These are phyloP conservation scores for Notarius quadriscutis DNA, from an alignment of 2,113 vertebrate species.

Conservation along the genomic window DNA sequence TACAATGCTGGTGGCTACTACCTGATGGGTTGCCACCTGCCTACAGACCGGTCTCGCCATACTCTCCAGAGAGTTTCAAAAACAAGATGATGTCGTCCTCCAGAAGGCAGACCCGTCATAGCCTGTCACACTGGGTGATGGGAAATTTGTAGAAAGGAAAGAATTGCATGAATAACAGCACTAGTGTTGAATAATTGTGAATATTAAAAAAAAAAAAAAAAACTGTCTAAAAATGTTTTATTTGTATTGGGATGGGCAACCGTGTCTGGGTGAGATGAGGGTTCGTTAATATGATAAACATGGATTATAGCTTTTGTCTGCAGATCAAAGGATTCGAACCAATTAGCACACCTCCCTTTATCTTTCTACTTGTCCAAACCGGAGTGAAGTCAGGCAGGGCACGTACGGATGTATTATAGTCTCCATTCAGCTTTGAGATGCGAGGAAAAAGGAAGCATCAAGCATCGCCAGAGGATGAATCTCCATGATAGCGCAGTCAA, in stretches of 20 bases:
- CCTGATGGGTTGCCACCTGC: constrained; percentile 68
- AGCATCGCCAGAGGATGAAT: neutral
- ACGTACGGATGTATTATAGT: neutral
- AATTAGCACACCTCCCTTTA: constrained; percentile 75
- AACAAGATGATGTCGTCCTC: constrained; percentile 12
- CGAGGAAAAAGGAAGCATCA: neutral
- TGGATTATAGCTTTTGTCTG: constrained; percentile 67
- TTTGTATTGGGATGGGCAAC: constrained; percentile 41
- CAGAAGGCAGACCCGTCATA: neutral
- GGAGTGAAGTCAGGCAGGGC: constrained; percentile 36
- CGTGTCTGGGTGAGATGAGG: constrained; percentile 57
- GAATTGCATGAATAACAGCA: neutral
- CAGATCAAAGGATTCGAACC: constrained; percentile 74
- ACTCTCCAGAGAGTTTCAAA: constrained; percentile 39
- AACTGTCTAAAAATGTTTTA: neutral
- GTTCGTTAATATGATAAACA: constrained; percentile 74
- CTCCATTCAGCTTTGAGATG: neutral
- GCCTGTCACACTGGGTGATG: neutral
- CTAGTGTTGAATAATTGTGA: neutral
- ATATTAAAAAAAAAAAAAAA: neutral
- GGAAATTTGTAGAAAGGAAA: neutral
- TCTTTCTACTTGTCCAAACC: constrained; percentile 44
- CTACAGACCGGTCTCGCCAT: constrained; percentile 47
- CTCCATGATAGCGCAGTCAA: constrained; percentile 56
- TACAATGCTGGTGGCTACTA: constrained; percentile 60